Evolutionary conservation across 92 coral and sea anemone genomes (phyloP), one percentile per base, ranked within the genome.

Genomic region (Desmophyllum pertusum): DNA sequence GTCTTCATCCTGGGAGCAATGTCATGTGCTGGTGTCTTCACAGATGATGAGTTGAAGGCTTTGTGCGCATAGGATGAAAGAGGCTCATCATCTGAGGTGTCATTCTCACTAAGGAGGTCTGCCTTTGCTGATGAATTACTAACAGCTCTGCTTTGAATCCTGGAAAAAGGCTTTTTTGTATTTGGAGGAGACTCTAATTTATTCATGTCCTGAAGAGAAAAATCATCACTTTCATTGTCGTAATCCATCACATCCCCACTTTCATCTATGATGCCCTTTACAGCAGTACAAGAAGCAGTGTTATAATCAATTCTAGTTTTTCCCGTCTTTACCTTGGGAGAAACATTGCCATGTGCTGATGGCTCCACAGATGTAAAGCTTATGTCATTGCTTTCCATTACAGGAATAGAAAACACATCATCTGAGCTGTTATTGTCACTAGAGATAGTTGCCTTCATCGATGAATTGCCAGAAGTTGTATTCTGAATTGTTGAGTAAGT

Each of bases 401-500:
- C 69, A 57, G 86, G 40, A 11, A 3, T 0, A 1, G 7, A n/a
- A 39, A 71, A 79, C 27, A 41, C 77, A 19, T 71, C 71, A 14
- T 71, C 86, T 70, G 86, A 82, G 42, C 30, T 31, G 15, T 40
- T 23, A 37, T 5, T 42, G 30, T 41, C 46, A 19, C 35, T 43
- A 18, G 45, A 18, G 39, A 11, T 0, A 41, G 40, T 36, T 38
- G 1, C 43, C 46, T 51, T 36, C 15, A 33, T 48, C 39, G 15
- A 31, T 0, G 39, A 38, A 5, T 57, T 69, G 18, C 19, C 31
- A 45, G 35, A 51, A 65, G 27, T 5, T 78, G 15, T 25, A 13
- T 79, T 23, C 14, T 66, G 51, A 80, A 40, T 18, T n/a, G 13
- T 45, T 25, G 76, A 27, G 8, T 25, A 11, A 48, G n/a, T 36